A percentile compares a stretch with the other conserved stretches of the same genome.
Evolutionary conservation across 2,113 vertebrate species (phyloP).

Genomic region (Pao palembangensis): DNA sequence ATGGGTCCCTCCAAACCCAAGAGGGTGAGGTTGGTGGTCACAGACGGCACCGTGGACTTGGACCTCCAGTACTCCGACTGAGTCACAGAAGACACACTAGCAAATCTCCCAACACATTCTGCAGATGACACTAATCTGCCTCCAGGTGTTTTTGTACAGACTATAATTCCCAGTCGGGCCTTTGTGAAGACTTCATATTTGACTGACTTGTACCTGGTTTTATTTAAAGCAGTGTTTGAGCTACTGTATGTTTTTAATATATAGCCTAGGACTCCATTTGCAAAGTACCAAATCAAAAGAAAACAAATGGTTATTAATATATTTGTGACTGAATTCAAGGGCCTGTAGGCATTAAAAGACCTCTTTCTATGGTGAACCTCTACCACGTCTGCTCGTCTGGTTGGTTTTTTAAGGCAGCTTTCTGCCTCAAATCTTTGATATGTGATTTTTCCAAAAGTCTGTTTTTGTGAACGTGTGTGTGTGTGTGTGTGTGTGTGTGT

Average conservation of each 20-base stretch:
- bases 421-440: constrained; percentile 63
- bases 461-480: constrained; percentile 22
- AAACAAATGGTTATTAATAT: constrained; percentile 27
- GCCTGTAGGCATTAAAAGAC: constrained; percentile 19
- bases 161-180: constrained; percentile 1
- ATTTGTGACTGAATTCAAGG: constrained; percentile 29
- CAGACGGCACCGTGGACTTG: constrained; percentile 76
- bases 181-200: constrained; percentile 5
- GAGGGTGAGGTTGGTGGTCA: constrained; percentile 77
- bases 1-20: constrained; percentile 73
- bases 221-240: constrained; percentile 46
- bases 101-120: too few species aligned
- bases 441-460: constrained; percentile 57
- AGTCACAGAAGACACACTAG: constrained; percentile 16
- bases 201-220: constrained; percentile 47
- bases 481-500: constrained; percentile 18
- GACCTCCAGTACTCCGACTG: constrained; percentile 78
- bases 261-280: too few species aligned
- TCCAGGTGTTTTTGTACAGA: constrained; percentile 46
- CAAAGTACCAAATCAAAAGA: constrained; percentile 8
- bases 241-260: constrained; percentile 32
- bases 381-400: constrained; percentile 13
- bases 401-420: constrained; percentile 60
- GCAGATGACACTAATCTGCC: constrained; percentile 3
- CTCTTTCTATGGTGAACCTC: constrained; percentile 46